Evolutionary conservation across 2,113 vertebrate genomes (phyloP).

Genomic region (Psettodes erumei): DNA sequence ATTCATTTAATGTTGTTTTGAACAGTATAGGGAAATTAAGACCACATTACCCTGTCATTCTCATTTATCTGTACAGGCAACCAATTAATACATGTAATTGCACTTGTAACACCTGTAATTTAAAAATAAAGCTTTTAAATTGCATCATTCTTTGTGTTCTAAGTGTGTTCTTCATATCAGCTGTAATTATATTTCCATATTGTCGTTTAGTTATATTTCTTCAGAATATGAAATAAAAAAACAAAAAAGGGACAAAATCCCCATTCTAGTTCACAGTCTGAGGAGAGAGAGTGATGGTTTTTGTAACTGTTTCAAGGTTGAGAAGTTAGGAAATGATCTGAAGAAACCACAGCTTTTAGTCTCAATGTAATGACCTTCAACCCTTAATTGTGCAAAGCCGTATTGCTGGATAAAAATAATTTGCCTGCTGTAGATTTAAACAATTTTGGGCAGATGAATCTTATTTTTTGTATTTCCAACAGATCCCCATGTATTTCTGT

Average conservation of each 20-base stretch:
- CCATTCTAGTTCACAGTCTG: neutral
- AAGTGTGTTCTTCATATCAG: slow-evolving; percentile 49
- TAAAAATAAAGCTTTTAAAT: slow-evolving; percentile 50
- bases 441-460: neutral
- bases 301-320: neutral
- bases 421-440: neutral
- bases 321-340: neutral
- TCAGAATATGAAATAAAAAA: too few relatives aligned
- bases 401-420: too few relatives aligned
- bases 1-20: slow-evolving; percentile 51
- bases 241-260: too few relatives aligned
- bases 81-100: slow-evolving; percentile 78
- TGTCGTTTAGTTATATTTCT: slow-evolving; percentile 33
- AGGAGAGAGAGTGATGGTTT: neutral
- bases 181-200: slow-evolving; percentile 50
- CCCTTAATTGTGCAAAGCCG: neutral
- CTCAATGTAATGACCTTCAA: neutral
- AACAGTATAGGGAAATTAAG: slow-evolving; percentile 64
- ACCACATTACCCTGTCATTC: slow-evolving; percentile 57
- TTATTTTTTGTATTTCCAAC: neutral
- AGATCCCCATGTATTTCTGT: neutral
- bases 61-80: slow-evolving; percentile 68
- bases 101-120: slow-evolving; percentile 65
- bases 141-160: slow-evolving; percentile 35
- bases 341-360: neutral